These are phyloP conservation scores for Pelobates cultripes DNA, from an alignment of 2,797 vertebrate species.

Conservation along the genomic window DNA sequence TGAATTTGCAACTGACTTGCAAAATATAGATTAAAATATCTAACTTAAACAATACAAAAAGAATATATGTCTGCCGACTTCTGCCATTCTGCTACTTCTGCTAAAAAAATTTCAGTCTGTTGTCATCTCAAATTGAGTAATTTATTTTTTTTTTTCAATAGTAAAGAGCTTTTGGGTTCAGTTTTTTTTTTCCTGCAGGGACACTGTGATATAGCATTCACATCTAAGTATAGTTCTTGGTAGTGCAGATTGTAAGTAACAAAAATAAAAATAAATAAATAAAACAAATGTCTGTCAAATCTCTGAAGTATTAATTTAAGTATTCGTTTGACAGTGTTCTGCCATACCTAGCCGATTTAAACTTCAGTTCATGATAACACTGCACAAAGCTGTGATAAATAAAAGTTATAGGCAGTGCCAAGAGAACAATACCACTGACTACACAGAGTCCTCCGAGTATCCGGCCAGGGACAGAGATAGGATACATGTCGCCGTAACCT, in stretches of 20 bases:
- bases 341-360: conserved; percentile 88
- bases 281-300: conserved; percentile 15
- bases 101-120: too few species aligned
- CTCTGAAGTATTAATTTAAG: conserved; percentile 73
- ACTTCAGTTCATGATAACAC: conserved; percentile 96
- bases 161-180: too few species aligned
- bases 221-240: background rate
- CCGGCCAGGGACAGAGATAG: conserved; percentile 91
- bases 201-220: background rate
- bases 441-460: conserved; percentile 97
- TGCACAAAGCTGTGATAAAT: conserved; percentile 99
- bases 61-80: too few species aligned
- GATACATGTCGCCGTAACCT: conserved; percentile 98
- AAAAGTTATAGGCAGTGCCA: conserved; percentile 97
- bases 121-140: too few species aligned
- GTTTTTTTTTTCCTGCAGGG: background rate
- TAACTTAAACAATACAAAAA: too few species aligned
- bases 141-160: background rate
- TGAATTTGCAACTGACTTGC: too few species aligned
- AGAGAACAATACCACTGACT: conserved; percentile 95
- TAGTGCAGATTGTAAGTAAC: conserved; percentile 14
- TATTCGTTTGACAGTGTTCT: conserved; percentile 88
- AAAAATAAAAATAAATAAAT: background rate
- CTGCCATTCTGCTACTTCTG: too few species aligned
- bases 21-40: too few species aligned